Base-by-base conservation (phyloP, 2,888 invertebrate species). In the Pollenia angustigena region DNA sequence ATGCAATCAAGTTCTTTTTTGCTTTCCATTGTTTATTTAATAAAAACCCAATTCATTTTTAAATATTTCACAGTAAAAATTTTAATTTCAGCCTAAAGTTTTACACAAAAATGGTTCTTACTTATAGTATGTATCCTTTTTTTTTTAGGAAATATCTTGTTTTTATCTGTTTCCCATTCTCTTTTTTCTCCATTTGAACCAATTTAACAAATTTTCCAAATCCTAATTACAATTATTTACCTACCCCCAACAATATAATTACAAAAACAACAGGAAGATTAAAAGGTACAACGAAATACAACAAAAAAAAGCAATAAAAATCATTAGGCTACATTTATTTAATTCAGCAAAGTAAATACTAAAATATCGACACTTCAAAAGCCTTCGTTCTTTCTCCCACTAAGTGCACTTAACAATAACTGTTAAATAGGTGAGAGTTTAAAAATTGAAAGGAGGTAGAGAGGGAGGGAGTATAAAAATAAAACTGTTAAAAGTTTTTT, bases 351-450 rank as follows among this genome's bases (percentile, higher is more conserved):
- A 66, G 18, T 66, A 48, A 66, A 66, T 50, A 32, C 66, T 50
- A 11, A 66, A 66, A 66, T 66, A 66, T 48, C 66, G 48, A 64
- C 64, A 64, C 64, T 64, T 64, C 12, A 56, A 56, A 18, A 56
- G 48, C 16, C 32, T 32, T 32, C 32, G 0, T 32, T 32, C 32
- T 32, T 32, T 4, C 48, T 64, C 44, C 18, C 18, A 10, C 16
- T 18, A 46, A 16, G 7, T 56, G 23, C 18, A 16, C 46, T 50
- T 8, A 18, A 18, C 66, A 32, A 32, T 48, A 48, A 18, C 12
- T n/a, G 12, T 66, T 46, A 48, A 32, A 50, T 56, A 56, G 56
- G 56, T 66, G 48, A 46, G 18, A 23, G 40, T 3, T 32, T 12
- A 12, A 10, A 23, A 46, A 11, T 7, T 46, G 2, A 2, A 46